phyloP scores from a whole-genome alignment of 2,888 invertebrate species.

The Strigamia crassipes region DNA sequence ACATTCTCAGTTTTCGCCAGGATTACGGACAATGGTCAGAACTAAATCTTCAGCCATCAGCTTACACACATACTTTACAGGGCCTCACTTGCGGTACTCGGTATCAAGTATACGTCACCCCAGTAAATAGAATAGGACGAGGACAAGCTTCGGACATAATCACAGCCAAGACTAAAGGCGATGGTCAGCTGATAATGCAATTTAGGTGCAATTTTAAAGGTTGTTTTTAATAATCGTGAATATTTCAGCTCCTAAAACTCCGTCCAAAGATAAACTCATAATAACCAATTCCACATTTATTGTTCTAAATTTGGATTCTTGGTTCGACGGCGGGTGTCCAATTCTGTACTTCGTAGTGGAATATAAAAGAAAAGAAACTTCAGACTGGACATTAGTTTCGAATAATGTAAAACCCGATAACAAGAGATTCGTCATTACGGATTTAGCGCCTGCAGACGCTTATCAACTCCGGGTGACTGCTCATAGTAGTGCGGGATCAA shows the following conservation, averaged over 20 bases:
- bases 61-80: constrained; percentile 76
- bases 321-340: constrained; percentile 50
- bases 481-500: constrained; percentile 49
- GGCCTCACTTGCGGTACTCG: constrained; percentile 86
- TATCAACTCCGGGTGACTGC: constrained; percentile 49
- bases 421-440: constrained; percentile 49
- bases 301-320: constrained; percentile 46
- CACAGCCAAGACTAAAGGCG: constrained; percentile 78
- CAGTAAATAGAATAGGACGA: constrained; percentile 87
- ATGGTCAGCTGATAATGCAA: constrained; percentile 44
- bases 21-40: constrained; percentile 93
- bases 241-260: constrained; percentile 48
- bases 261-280: constrained; percentile 49
- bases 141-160: constrained; percentile 87
- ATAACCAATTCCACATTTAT: constrained; percentile 49
- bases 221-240: neutral
- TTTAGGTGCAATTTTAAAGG: neutral
- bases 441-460: constrained; percentile 47
- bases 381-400: constrained; percentile 52
- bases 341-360: constrained; percentile 51
- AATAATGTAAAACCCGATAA: constrained; percentile 53
- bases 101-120: constrained; percentile 85
- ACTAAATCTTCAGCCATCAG: constrained; percentile 79
- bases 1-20: constrained; percentile 86
- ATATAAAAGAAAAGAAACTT: constrained; percentile 43